These are phyloP conservation scores for Malurus leucopterus DNA, from an alignment of 2,797 vertebrate species.

Conservation along the genomic window DNA sequence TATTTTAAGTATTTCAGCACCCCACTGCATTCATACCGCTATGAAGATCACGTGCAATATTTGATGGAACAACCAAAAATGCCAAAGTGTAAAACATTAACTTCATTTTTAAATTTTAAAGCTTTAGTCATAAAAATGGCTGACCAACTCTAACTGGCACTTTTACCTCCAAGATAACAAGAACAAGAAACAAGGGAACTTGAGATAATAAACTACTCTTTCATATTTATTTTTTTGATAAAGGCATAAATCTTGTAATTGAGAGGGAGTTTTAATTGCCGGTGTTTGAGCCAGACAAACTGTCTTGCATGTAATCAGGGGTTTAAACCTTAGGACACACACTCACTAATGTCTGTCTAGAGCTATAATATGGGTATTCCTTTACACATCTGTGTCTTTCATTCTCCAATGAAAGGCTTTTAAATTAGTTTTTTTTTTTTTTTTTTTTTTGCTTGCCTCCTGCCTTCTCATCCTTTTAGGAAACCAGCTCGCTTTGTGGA, in stretches of 20 bases:
- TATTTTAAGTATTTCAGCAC: background rate
- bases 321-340: background rate
- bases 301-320: background rate
- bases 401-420: background rate
- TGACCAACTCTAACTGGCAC: background rate
- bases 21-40: background rate
- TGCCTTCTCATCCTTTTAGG: background rate
- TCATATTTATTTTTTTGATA: slow-evolving; percentile 24
- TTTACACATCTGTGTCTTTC: background rate
- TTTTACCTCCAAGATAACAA: background rate
- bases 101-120: background rate
- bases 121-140: background rate
- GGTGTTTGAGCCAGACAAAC: background rate
- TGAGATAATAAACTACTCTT: background rate
- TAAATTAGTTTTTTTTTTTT: background rate
- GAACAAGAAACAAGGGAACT: background rate
- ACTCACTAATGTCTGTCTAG: background rate
- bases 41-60: background rate
- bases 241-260: slow-evolving; percentile 20
- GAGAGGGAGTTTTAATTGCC: background rate
- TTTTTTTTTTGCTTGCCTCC: background rate
- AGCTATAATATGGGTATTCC: background rate
- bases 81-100: background rate
- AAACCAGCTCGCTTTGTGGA: background rate
- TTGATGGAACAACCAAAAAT: background rate